phyloP scores from a whole-genome alignment of 1,140 invertebrate species.

The Lordiphosa clarofinis region DNA sequence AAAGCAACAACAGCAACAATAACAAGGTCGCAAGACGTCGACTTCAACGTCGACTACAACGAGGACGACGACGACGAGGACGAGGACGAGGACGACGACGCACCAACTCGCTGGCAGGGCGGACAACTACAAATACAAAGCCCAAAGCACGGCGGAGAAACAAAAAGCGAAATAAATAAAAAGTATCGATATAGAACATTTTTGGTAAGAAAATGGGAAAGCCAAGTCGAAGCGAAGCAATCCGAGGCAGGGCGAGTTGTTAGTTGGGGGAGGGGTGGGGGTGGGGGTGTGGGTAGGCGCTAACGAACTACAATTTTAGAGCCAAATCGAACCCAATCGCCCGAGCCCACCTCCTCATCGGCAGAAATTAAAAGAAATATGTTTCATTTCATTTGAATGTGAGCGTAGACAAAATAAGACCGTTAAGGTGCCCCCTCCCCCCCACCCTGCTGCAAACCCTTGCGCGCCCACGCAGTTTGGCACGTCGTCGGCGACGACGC shows the following conservation, averaged over 20 bases:
- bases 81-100: slow-evolving; percentile 28
- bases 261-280: no score
- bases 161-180: slow-evolving; percentile 55
- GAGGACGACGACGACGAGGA: no score
- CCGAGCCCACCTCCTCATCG: no score
- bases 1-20: slow-evolving; percentile 34
- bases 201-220: slow-evolving; percentile 47
- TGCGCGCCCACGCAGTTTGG: slow-evolving; percentile 41
- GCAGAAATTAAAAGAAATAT: slow-evolving; percentile 47
- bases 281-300: neutral
- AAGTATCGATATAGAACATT: slow-evolving; percentile 60
- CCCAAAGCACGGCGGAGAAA: slow-evolving; percentile 17
- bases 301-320: slow-evolving; percentile 61
- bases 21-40: slow-evolving; percentile 51
- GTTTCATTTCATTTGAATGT: slow-evolving; percentile 54
- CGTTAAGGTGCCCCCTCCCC: slow-evolving; percentile 11
- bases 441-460: slow-evolving; percentile 12
- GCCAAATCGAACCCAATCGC: slow-evolving; percentile 1
- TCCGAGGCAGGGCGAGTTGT: neutral
- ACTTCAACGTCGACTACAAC: slow-evolving; percentile 29
- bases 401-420: slow-evolving; percentile 28
- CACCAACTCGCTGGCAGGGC: slow-evolving; percentile 25
- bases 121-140: slow-evolving; percentile 32
- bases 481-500: slow-evolving; percentile 13
- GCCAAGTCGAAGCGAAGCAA: slow-evolving; percentile 2